Evolutionary conservation across 2,888 invertebrate genomes (phyloP).

Genomic region (Idaea aversata): DNA sequence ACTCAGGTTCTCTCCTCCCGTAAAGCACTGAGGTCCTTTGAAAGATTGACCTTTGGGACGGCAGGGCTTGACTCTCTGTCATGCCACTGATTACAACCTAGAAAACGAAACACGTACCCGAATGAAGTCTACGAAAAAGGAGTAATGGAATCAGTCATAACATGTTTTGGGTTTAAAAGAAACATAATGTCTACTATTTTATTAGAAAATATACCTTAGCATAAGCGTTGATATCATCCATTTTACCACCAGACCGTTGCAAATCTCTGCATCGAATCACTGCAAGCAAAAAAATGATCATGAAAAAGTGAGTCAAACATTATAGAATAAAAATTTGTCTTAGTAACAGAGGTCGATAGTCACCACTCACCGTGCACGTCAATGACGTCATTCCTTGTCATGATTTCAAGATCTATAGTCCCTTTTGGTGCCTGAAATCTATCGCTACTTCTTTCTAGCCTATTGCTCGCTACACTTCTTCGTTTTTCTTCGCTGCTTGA

Average conservation of each 20-base stretch:
- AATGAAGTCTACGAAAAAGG: not conserved
- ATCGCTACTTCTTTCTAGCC: conserved; percentile 60
- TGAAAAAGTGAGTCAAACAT: conserved; percentile 2
- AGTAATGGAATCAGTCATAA: not conserved
- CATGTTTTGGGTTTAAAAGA: not conserved
- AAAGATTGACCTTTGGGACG: conserved; percentile 80
- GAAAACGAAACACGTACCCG: not conserved
- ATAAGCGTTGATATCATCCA: conserved; percentile 86
- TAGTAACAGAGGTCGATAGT: conserved; percentile 53
- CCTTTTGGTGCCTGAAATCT: conserved; percentile 70
- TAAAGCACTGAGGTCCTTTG: conserved; percentile 91
- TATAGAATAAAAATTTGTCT: not conserved
- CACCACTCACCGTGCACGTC: conserved; percentile 86
- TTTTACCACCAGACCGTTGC: conserved; percentile 83
- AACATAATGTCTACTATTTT: not conserved
- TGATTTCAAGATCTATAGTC: conserved; percentile 83
- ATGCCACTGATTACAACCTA: conserved; percentile 81
- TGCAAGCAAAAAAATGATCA: conserved; percentile 62
- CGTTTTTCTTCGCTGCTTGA: conserved; percentile 78
- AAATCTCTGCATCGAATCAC: conserved; percentile 89
- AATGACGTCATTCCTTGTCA: conserved; percentile 79
- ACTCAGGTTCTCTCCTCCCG: conserved; percentile 88
- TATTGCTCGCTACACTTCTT: conserved; percentile 73
- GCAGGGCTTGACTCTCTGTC: conserved; percentile 60
- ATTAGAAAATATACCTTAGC: conserved; percentile 81